phyloP scores from a whole-genome alignment of 35 echinoderm and acorn worm genomes.

The Antedon bifida region DNA sequence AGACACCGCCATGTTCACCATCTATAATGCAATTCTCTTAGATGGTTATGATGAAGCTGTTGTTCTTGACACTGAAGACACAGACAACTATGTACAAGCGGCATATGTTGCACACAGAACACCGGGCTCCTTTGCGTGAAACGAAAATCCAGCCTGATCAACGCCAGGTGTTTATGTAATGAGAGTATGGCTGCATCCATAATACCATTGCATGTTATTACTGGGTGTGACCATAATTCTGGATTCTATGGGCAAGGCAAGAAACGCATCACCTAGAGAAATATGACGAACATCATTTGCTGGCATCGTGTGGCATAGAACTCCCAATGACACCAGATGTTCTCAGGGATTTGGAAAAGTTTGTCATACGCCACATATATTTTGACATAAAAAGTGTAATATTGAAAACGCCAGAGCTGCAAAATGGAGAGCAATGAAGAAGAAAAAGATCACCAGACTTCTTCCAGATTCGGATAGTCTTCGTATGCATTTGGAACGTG shows the following conservation, averaged over 20 bases:
- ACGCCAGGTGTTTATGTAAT: constrained; percentile 22
- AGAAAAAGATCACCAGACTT: constrained; percentile 20
- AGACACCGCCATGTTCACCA: constrained; percentile 41
- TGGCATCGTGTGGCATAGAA: constrained; percentile 22
- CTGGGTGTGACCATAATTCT: constrained; percentile 43
- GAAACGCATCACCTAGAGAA: not conserved
- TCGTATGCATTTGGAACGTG: not conserved
- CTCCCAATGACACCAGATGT: constrained; percentile 20
- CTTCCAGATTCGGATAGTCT: constrained; percentile 5
- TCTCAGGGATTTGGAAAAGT: constrained; percentile 25
- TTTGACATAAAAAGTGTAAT: constrained; percentile 10
- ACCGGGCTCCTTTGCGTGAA: constrained; percentile 20
- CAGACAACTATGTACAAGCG: constrained; percentile 38
- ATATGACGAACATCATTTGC: constrained; percentile 22
- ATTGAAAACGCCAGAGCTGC: constrained; percentile 4
- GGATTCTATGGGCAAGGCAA: constrained; percentile 17
- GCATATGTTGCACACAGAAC: constrained; percentile 40
- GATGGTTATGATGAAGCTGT: constrained; percentile 28
- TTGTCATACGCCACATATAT: constrained; percentile 23
- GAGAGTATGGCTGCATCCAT: constrained; percentile 35
- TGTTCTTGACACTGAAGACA: constrained; percentile 22
- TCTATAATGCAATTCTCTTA: constrained; percentile 22
- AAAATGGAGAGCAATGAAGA: constrained; percentile 31
- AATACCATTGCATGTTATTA: constrained; percentile 27
- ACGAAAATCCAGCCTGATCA: constrained; percentile 19